Percentiles rank a stretch among this genome's conserved stretches.
phyloP scores from a whole-genome alignment of 1,140 invertebrate species.

The Lordiphosa collinella region DNA sequence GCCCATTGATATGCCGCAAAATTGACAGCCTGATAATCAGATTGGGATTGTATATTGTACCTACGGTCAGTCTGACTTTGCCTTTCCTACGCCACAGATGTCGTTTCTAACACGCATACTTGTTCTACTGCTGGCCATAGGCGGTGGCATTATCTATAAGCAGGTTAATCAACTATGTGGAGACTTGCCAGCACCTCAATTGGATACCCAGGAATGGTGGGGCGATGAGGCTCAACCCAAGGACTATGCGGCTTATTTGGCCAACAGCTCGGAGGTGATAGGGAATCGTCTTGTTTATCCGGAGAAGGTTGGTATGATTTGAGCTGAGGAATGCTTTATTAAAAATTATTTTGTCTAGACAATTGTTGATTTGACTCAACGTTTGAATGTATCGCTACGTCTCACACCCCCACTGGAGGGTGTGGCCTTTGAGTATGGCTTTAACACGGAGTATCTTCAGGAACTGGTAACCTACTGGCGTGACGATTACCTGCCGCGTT shows the following conservation, averaged over 20 bases:
- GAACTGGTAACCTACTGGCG: constrained; percentile 86
- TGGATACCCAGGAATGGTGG: constrained; percentile 67
- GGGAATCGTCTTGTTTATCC: constrained; percentile 54
- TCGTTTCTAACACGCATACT: constrained; percentile 40
- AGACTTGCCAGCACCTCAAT: constrained; percentile 39
- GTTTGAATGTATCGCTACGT: constrained; percentile 48
- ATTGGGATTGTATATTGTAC: too few relatives aligned
- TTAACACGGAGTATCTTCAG: constrained; percentile 85
- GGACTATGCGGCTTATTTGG: constrained; percentile 63
- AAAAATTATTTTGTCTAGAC: constrained; percentile 27
- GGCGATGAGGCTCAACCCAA: constrained; percentile 60
- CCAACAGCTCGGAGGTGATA: constrained; percentile 56
- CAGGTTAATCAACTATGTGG: constrained; percentile 33
- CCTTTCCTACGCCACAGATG: constrained; percentile 23
- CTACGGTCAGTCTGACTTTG: constrained; percentile 8
- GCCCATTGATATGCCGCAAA: constrained; percentile 1
- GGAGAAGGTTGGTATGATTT: constrained; percentile 35
- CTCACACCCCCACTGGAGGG: constrained; percentile 83
- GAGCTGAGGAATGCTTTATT: background rate
- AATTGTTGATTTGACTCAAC: constrained; percentile 44
- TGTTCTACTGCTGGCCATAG: constrained; percentile 57
- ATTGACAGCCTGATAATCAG: background rate
- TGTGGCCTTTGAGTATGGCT: constrained; percentile 86
- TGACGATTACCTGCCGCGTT: constrained; percentile 85
- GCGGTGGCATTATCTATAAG: constrained; percentile 52